Evolutionary conservation across 2,113 vertebrate species (phyloP).

Genomic region (Eolophus roseicapilla): DNA sequence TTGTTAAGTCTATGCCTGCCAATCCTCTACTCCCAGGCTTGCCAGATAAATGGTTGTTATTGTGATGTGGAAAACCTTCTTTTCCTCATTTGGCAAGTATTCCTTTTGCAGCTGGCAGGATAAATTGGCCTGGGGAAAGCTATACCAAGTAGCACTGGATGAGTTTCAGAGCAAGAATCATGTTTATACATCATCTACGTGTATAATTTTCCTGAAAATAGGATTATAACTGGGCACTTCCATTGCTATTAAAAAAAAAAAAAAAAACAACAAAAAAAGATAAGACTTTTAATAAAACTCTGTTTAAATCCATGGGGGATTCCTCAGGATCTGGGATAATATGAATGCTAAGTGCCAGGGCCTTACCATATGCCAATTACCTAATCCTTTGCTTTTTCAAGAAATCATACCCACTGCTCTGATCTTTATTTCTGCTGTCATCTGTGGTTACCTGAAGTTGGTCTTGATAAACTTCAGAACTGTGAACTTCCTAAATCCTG

Average conservation of each 20-base stretch:
- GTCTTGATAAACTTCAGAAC: not conserved
- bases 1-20: not conserved
- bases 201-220: not conserved
- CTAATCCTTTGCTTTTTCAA: not conserved
- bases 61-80: conserved; percentile 25
- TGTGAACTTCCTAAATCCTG: not conserved
- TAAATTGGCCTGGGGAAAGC: not conserved
- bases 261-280: not conserved
- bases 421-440: not conserved
- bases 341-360: not conserved
- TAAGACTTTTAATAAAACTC: not conserved
- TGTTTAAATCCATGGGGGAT: not conserved
- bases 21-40: conserved; percentile 35
- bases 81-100: conserved; percentile 24
- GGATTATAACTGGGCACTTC: not conserved
- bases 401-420: not conserved
- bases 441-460: not conserved
- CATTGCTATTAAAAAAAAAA: not conserved
- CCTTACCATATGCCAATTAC: not conserved
- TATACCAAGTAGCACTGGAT: not conserved
- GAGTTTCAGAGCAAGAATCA: not conserved
- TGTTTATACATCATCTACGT: not conserved
- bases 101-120: not conserved
- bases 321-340: not conserved
- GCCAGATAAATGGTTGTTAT: conserved; percentile 11